Base-by-base conservation (phyloP, 2,888 invertebrate genomes). In the Leucania comma region DNA sequence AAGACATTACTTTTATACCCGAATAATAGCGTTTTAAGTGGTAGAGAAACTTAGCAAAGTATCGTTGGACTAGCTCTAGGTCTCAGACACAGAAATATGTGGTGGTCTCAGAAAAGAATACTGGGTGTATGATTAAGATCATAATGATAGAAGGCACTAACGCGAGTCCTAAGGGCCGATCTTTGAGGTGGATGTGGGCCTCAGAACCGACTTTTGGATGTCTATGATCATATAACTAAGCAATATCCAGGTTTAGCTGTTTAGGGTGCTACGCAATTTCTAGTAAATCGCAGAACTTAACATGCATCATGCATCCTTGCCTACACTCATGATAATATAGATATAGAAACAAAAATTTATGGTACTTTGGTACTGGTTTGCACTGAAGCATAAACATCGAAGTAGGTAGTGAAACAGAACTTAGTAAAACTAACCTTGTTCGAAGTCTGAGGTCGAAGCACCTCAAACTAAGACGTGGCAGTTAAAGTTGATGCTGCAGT, bases 401-500 rank as follows among this genome's bases (percentile, higher is more conserved):
- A 29, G 53, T 17, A 38, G 71, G 14, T 38, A 38, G 22, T 48
- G 14, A 54, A 32, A 72, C 32, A 51, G 48, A 72, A 24, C 38
- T 63, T 48, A 38, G 35, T 24, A 24, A 48, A 56, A 35, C 53
- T 48, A 56, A 48, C 9, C 50, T 72, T 20, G 29, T 56, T 29
- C n/a, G n/a, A 38, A 29, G 46, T 63, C n/a, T 42, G 10, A 38
- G 63, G 22, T 26, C 14, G 26, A 48, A 68, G 26, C 9, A 50
- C 17, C n/a, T 32, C 48, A 50, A 64, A 38, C 48, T 72, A 63
- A 56, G 63, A 50, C 48, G 50, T 12, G 38, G 26, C 9, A 63
- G 64, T 50, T n/a, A 24, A 50, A 64, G 32, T 64, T 32, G 32
- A 32, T 71, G 24, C n/a, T 48, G 54, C 24, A 32, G 12, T 14